Evolutionary conservation across 2,888 invertebrate species (phyloP).

Genomic region (Catocala sponsa): DNA sequence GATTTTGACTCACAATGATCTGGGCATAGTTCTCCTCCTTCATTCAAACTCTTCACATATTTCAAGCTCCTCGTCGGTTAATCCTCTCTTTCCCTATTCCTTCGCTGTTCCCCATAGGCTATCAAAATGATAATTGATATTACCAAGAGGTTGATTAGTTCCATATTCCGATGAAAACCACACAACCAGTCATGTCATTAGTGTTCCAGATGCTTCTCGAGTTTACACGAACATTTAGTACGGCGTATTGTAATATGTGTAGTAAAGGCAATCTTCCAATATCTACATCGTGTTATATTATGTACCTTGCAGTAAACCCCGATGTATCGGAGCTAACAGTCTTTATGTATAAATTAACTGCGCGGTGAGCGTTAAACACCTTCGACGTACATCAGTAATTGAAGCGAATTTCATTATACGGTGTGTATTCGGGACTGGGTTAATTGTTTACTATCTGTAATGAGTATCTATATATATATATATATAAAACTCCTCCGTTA

Average conservation of each 20-base stretch:
- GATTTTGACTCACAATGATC: too few relatives aligned
- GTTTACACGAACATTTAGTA: not conserved
- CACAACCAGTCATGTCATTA: too few relatives aligned
- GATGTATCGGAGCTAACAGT: constrained; percentile 19
- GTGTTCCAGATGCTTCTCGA: not conserved
- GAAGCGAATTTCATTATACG: constrained; percentile 25
- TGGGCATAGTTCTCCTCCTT: too few relatives aligned
- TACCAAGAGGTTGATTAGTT: too few relatives aligned
- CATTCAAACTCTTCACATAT: too few relatives aligned
- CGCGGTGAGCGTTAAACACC: constrained; percentile 27
- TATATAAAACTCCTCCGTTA: too few relatives aligned
- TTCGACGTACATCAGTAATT: constrained; percentile 29
- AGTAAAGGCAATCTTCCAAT: not conserved
- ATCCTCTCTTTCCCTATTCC: too few relatives aligned
- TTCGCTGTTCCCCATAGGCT: too few relatives aligned
- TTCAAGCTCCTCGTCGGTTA: too few relatives aligned
- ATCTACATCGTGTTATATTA: not conserved
- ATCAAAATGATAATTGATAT: too few relatives aligned
- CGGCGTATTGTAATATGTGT: not conserved
- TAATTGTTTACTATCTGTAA: constrained; percentile 37
- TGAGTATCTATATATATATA: too few relatives aligned
- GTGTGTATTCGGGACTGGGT: constrained; percentile 30
- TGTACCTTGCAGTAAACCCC: constrained; percentile 20
- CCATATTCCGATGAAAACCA: too few relatives aligned
- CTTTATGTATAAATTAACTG: constrained; percentile 33